Conservation (phyloP, 2,888 invertebrate species). For the Ennomos erosarius region DNA sequence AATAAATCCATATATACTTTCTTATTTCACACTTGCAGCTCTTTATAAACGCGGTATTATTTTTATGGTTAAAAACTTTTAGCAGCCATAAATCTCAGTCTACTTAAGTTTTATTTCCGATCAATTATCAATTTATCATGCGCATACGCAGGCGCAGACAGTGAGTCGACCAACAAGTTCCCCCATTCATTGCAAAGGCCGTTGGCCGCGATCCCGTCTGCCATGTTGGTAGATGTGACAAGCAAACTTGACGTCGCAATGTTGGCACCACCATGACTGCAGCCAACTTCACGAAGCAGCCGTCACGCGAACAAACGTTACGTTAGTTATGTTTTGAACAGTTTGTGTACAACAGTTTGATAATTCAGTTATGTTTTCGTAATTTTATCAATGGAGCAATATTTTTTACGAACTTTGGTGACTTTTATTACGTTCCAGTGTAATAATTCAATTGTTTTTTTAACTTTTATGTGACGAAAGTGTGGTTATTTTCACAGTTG, state of each 20-base stretch:
- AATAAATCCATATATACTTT: neutral
- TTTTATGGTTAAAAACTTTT: constrained; percentile 7
- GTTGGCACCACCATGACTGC: constrained; percentile 52
- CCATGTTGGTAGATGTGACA: constrained; percentile 46
- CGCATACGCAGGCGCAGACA: constrained; percentile 46
- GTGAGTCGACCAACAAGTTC: constrained; percentile 59
- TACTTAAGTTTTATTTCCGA: constrained; percentile 24
- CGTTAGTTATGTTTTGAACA: constrained; percentile 74
- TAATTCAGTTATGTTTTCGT: constrained; percentile 25
- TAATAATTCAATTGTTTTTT: constrained; percentile 38
- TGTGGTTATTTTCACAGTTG: constrained; percentile 75
- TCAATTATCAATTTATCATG: constrained; percentile 34
- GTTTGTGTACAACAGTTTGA: constrained; percentile 44
- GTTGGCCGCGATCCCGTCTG: constrained; percentile 61
- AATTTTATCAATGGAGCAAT: constrained; percentile 62
- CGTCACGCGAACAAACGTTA: constrained; percentile 71
- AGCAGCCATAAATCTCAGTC: constrained; percentile 15
- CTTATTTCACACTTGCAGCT: neutral
- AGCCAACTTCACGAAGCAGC: constrained; percentile 66
- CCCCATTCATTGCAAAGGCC: constrained; percentile 71
- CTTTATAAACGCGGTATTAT: neutral
- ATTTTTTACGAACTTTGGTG: constrained; percentile 30
- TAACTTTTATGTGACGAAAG: constrained; percentile 54
- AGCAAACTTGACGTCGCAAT: constrained; percentile 41
- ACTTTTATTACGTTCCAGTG: constrained; percentile 30